phyloP scores from a whole-genome alignment of 2,888 invertebrate species.

The Phyllotreta striolata region DNA sequence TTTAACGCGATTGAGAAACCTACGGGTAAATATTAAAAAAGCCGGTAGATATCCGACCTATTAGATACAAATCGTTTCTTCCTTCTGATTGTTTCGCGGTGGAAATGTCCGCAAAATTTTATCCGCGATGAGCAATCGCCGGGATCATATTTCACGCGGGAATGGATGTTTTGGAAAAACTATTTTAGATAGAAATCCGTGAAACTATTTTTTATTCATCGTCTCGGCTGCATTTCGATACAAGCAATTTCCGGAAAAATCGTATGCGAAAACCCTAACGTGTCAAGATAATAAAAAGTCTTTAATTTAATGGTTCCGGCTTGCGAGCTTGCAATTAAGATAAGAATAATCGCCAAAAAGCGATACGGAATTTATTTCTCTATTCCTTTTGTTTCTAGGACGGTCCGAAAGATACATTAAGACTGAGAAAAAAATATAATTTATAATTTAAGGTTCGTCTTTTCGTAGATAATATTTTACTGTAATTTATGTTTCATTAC shows the following conservation, averaged over 20 bases:
- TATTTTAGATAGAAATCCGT: constrained; percentile 5
- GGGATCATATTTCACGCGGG: constrained; percentile 8
- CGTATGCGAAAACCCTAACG: constrained; percentile 49
- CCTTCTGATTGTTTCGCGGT: no score
- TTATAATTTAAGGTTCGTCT: no score
- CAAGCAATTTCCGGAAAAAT: constrained; percentile 44
- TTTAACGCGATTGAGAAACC: no score
- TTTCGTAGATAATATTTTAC: no score
- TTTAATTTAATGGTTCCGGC: constrained; percentile 52
- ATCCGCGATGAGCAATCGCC: constrained; percentile 10
- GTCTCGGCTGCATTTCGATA: constrained; percentile 19
- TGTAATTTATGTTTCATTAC: no score
- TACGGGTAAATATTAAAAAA: no score
- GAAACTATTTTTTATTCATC: constrained; percentile 19
- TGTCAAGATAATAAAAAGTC: constrained; percentile 51
- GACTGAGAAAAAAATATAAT: no score
- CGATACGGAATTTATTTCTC: constrained; percentile 44
- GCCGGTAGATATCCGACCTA: no score
- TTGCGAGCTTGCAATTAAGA: constrained; percentile 52
- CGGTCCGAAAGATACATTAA: no score
- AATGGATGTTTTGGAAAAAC: constrained; percentile 1
- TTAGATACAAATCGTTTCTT: no score
- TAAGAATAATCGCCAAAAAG: constrained; percentile 50
- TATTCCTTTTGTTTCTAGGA: constrained; percentile 41
- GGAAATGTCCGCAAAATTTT: not conserved